Base-by-base conservation (phyloP, 2,113 vertebrate genomes). In the Centropus unirufus region DNA sequence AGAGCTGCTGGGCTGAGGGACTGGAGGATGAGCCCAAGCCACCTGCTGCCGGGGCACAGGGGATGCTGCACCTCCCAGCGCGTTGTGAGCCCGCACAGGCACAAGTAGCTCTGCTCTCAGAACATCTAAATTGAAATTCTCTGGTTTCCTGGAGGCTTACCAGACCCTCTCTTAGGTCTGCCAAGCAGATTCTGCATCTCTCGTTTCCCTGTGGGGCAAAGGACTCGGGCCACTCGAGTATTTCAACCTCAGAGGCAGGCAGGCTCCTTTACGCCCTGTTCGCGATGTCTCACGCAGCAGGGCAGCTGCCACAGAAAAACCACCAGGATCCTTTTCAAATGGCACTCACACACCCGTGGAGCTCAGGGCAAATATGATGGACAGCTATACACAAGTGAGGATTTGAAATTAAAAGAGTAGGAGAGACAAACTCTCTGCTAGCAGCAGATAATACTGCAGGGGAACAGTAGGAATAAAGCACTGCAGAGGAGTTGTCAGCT, bases 391-490 rank as follows among this genome's bases (percentile, higher is more conserved):
- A 79, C 57, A 86, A 59, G n/a, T 4, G 27, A 90, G 86, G 57
- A 82, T 69, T 68, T 91, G 57, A 81, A 55, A 88, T 55, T 55
- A 68, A 66, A 93, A 40, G 80, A 76, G 66, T 13, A 26, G 27
- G 7, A 90, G 59, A 90, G 63, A 90, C 36, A 91, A 95, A 90
- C 79, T 80, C 16, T 70, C 91, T 95, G 90, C 9, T 8, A 73
- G 87, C 80, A 64, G 84, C 79, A 95, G 93, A 88, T 94, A 92
- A 92, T 87, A 64, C 83, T 69, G 84, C 89, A 51, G 61, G 52
- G 78, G 54, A 84, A 9, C 39, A 34, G 83, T 10, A 54, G 75
- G 91, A 68, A 83, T 87, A 75, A 94, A 96, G 92, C 74, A 62
- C 69, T 51, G 88, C 73, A 32, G 61, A 74, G 59, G 77, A 66